Evolutionary conservation across 2,113 vertebrate species (phyloP), one percentile per base, ranked within the genome.

Genomic region (Leptocoma aspasia): DNA sequence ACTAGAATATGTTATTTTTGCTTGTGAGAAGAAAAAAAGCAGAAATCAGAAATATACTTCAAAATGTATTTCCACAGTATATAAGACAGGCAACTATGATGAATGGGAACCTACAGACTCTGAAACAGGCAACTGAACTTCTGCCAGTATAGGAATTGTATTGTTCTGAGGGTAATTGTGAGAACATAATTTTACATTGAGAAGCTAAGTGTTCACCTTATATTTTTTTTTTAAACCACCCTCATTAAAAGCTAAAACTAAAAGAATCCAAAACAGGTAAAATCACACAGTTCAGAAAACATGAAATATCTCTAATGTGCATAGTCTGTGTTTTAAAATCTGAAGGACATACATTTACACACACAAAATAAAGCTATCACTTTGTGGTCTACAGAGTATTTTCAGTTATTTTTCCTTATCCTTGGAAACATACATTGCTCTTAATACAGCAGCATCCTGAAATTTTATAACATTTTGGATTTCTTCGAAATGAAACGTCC

Each of bases 391-490:
- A 90, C 89, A 86, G 68, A 94, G 68, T 85, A 93, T 94, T 90
- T 96, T 94, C 35, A 60, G 57, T 76, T 96, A 49, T 73, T 95
- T 80, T 95, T 96, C 49, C 57, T 94, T 60, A 92, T 90, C 59
- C 82, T 68, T 84, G 61, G 61, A 95, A 96, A 96, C 14, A 90
- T 33, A 77, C 47, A 85, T 89, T 93, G 90, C 50, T 68, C 76
- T 95, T 95, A 96, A 96, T 85, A 94, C 73, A 95, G 82, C 86
- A 96, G 88, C 69, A 96, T 92, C 77, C 90, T 82, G 61, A 96
- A 97, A 97, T 97, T 97, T 97, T 95, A 91, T 76, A 98, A 97
- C 63, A 95, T 97, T 96, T 95, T 95, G 90, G 84, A 97, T 96
- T 97, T 97, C 92, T 96, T 95, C 93, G 79, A 97, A 97, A 97